Evolutionary conservation across 64 coral and sea anemone species (phyloP), one percentile per base, ranked within the genome.

Genomic region (Pachyseris speciosa): DNA sequence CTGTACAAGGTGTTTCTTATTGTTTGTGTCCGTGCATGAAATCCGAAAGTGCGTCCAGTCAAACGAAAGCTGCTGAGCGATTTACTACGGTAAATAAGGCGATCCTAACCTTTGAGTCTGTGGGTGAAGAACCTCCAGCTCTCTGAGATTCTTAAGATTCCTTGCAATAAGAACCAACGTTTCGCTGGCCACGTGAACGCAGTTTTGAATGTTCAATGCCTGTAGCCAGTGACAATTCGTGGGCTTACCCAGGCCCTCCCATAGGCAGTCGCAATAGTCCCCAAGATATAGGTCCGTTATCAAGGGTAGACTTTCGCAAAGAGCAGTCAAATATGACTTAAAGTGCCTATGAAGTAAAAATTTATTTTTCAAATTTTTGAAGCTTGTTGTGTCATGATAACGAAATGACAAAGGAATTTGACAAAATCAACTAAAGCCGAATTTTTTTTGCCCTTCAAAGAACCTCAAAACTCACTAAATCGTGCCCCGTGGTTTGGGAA

Each of bases 291-390:
- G 38, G 20, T 92, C 75, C 19, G 74, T 86, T 28, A 96, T 16
- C 33, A 92, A 71, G 9, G 45, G 83, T 51, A 96, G 33, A 51
- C 88, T 88, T 36, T 69, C 42, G 5, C 84, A 67, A 10, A 96
- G 72, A n/a, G 85, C 63, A 10, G 44, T 69, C 58, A 96, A 65
- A 33, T 83, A 92, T 87, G 89, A 96, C 92, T 92, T 71, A 88
- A 17, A 68, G 75, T 11, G 89, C 88, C 50, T 75, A 92, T 17
- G 92, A 67, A 60, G 87, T 91, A 20, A 96, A 59, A n/a, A n/a
- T n/a, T n/a, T n/a, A 32, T 34, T 74, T 42, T 84, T 81, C 6
- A 96, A 69, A 10, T 49, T 65, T 66, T 92, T 87, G 63, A 89
- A 96, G n/a, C n/a, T n/a, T n/a, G n/a, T n/a, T n/a, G n/a, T n/a